phyloP scores from a whole-genome alignment of 2,888 invertebrate genomes.

The Ditula angustiorana region DNA sequence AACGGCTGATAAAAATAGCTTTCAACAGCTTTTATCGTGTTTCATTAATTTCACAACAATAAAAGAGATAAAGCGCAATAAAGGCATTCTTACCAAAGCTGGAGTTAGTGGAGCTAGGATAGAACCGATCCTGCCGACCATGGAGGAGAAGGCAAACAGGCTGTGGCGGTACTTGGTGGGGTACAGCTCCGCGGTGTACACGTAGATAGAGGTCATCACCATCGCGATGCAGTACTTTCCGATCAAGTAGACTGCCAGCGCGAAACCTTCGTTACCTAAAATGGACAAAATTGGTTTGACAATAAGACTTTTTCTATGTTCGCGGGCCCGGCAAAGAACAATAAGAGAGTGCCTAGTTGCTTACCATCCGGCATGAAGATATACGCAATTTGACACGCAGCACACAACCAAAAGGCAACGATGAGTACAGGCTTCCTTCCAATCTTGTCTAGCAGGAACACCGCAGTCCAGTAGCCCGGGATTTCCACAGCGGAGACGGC shows the following conservation, averaged over 20 bases:
- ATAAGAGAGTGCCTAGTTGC: no score
- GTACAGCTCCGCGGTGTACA: conserved; percentile 87
- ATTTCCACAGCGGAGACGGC: conserved; percentile 87
- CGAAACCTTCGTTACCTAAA: conserved; percentile 48
- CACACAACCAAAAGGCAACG: conserved; percentile 85
- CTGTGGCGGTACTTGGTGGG: conserved; percentile 86
- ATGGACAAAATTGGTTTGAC: no score
- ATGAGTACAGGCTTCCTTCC: conserved; percentile 86
- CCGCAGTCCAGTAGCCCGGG: conserved; percentile 87
- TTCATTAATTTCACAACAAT: no score
- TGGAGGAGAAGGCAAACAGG: conserved; percentile 86
- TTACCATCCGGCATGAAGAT: conserved; percentile 82
- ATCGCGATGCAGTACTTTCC: conserved; percentile 86
- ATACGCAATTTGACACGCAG: conserved; percentile 82
- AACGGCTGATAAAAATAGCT: no score
- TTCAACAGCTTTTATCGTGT: no score
- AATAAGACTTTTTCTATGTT: no score
- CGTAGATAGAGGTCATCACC: conserved; percentile 84
- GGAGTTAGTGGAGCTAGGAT: conserved; percentile 87
- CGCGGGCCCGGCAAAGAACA: no score
- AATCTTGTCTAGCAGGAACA: conserved; percentile 84
- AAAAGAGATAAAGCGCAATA: conserved; percentile 5
- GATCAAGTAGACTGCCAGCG: conserved; percentile 78
- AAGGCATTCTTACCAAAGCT: conserved; percentile 74
- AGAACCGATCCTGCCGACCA: conserved; percentile 86